Conservation (phyloP, 2,888 invertebrate genomes). For the Chymomyza caudatula region DNA sequence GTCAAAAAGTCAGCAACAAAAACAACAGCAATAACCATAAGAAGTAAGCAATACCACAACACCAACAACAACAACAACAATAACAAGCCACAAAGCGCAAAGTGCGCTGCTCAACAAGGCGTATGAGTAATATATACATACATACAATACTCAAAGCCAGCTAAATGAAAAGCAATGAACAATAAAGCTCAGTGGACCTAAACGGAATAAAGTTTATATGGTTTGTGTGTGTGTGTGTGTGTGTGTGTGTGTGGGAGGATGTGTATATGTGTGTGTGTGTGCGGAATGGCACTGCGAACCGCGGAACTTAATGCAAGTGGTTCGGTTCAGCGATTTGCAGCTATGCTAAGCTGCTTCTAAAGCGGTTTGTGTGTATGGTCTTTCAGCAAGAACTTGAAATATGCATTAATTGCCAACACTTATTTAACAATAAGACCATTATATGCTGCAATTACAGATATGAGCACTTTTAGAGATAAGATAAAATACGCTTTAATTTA, state of each 20-base stretch:
- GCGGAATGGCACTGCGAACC: neutral
- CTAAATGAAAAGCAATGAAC: neutral
- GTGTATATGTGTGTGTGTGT: neutral
- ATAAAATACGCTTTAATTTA: too few species aligned
- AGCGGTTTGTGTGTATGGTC: neutral
- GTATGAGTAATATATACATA: neutral
- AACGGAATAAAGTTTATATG: neutral
- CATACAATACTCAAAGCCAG: neutral
- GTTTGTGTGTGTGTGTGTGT: neutral
- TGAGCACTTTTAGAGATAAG: neutral
- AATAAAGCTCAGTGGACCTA: neutral
- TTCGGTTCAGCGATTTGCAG: neutral
- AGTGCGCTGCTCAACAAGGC: neutral
- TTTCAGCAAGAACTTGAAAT: neutral
- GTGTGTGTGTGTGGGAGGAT: neutral
- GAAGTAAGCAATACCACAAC: constrained; percentile 1
- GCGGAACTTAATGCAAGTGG: neutral
- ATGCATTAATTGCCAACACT: neutral
- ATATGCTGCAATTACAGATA: neutral
- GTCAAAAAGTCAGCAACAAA: constrained; percentile 6
- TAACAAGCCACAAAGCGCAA: constrained; percentile 7
- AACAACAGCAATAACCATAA: neutral
- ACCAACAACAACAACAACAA: neutral
- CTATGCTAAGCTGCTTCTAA: neutral
- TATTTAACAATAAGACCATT: too few species aligned